Percentiles rank a stretch among this genome's conserved stretches.
Conservation (phyloP, 2,888 invertebrate species). For the Scaptomyza tumidula region DNA sequence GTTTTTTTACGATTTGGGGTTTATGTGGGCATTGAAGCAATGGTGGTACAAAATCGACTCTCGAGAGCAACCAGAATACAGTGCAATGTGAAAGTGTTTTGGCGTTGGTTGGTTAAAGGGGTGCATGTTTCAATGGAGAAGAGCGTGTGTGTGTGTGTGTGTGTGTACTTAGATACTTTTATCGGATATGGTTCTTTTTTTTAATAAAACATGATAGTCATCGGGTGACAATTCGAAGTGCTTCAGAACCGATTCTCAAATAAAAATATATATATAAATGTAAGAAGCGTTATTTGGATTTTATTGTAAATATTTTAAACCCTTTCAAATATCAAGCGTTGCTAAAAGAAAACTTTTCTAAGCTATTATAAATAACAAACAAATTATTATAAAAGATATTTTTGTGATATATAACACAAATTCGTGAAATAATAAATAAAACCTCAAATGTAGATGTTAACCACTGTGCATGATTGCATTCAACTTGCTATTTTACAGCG, state of each 20-base stretch:
- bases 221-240: constrained; percentile 31
- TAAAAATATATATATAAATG: background rate
- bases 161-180: constrained; percentile 17
- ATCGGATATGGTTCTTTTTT: constrained; percentile 36
- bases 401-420: no score
- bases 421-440: no score
- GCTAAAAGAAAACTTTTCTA: no score
- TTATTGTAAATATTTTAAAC: background rate
- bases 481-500: background rate
- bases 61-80: constrained; percentile 16
- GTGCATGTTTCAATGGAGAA: background rate
- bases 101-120: constrained; percentile 12
- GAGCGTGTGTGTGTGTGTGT: constrained; percentile 7
- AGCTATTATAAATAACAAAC: no score
- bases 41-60: constrained; percentile 7
- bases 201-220: constrained; percentile 39
- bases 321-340: background rate
- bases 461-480: constrained; percentile 8
- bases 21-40: constrained; percentile 59
- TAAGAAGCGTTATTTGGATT: background rate
- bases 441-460: background rate
- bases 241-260: constrained; percentile 9
- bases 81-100: constrained; percentile 46
- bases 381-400: no score
- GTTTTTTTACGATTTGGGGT: constrained; percentile 68